Evolutionary conservation across 2,113 vertebrate genomes (phyloP), one percentile per base, ranked within the genome.

Genomic region (Datnioides undecimradiatus): DNA sequence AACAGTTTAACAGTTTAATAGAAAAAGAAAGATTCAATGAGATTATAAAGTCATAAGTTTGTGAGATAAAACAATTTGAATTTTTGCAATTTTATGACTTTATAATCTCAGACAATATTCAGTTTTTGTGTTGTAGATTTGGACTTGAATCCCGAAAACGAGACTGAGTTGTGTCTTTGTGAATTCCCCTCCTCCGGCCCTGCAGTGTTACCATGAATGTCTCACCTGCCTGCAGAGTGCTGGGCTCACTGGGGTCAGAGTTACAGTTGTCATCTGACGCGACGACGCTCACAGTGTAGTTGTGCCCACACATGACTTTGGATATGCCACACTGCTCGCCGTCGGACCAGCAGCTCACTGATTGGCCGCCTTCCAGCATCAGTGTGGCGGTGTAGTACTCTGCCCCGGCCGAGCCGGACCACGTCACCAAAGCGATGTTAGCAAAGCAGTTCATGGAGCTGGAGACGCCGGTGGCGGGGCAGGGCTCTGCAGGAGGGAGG

Each of bases 361-460:
- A 51, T 1, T 67, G 54, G 25, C 91, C 93, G 3, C 85, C 80
- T 5, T 78, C 65, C 6, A 66, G 62, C 0, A 16, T 80, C 2
- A 90, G 84, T 0, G 65, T 92, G 70, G 92, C 91, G 0, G 79
- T 91, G 80, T 95, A 93, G 68, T 87, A 90, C 48, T 92, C 71
- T 0, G 88, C 91, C 11, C 88, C 90, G 0, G 86, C 78, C 0
- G 92, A 91, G 12, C 8, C 10, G 1, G 16, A 71, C 95, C 95
- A 95, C 1, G 84, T 85, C 25, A 95, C 86, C 67, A 87, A 76
- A 1, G 86, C 93, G 0, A 94, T 94, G 88, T 92, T 94, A 25
- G 92, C 82, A 36, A 91, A 7, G 60, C 95, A 95, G 87, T 93
- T 89, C 86, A 94, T 88, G 48, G 31, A 67, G 67, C 90, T 92